Base-by-base conservation (phyloP, 2,888 invertebrate genomes). In the Entomobrya multifasciata region DNA sequence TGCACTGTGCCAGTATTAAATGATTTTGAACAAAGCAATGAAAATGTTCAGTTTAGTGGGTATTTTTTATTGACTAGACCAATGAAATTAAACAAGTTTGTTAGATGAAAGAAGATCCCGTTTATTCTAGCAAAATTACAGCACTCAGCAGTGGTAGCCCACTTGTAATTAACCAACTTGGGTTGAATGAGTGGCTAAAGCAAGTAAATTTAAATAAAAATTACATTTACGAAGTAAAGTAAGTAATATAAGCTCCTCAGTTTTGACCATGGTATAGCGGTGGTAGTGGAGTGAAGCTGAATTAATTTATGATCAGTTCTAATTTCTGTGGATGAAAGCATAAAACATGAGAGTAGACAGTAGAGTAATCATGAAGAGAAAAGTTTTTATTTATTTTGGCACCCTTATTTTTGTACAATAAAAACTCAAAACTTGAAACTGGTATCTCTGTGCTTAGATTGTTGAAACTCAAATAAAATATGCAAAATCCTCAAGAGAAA, bases 321-420 rank as follows among this genome's bases (percentile, higher is more conserved):
- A 36, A 36, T 36, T 36, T 36, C 36, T 36, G 36, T 6, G 36
- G 8, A 36, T 6, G 36, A 6, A 4, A 36, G 8, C 36, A 36
- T 36, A 36, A 8, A 36, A 36, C 36, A 36, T 36, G 8, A 8
- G 36, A 6, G 8, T 36, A 8, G 4, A 36, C 15, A 62, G n/a
- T 30, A 62, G 0, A 1, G 30, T n/a, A 17, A 11, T 30, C 15
- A 1, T 62, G 15, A 1, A 62, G 17, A 36, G 36, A 36, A 67
- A 67, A 67, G 20, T 36, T 67, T 67, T 67, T 67, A 41, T 67
- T 41, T 67, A 20, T 41, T 67, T 41, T 65, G 65, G 36, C 65
- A 67, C 11, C 13, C 17, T 41, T 60, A 36, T 36, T 36, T 36
- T 36, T 36, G 36, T 3, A 13, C 27, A 22, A 25, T 4, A 60